Evolutionary conservation across 1,140 invertebrate species (phyloP), one percentile per base, ranked within the genome.

Genomic region (Stegodyphus dumicola): DNA sequence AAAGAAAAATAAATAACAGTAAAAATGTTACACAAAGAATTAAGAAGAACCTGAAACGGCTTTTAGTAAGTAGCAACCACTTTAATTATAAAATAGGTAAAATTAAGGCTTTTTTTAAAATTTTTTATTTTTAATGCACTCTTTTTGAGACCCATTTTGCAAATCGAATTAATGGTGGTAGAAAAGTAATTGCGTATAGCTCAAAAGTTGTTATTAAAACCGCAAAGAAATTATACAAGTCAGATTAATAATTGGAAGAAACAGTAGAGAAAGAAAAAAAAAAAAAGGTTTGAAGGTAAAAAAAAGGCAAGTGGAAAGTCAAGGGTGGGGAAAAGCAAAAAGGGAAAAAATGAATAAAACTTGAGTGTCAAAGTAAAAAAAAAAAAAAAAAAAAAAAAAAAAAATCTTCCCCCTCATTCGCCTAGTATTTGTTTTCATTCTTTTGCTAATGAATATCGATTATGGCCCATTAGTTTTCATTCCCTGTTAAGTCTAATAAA

Each of bases 391-490:
- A 73, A 73, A 73, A 73, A 51, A 73, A 7, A 33, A 33, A 33
- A 33, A 33, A 33, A 33, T 33, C 33, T 33, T 33, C 33, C 33
- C 33, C 33, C 18, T 65, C 75, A 75, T 56, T 66, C 79, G 18
- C 76, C 66, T 65, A 65, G 66, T 86, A 86, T 86, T 86, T 86
- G 84, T 85, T 85, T 85, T 77, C 81, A 85, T 74, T 71, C 73
- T n/a, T 15, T 13, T 17, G n/a, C 76, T 86, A 86, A 86, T 86
- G 84, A 86, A 78, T 78, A 86, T 86, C 64, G 84, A 86, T 73
- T 60, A 86, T 54, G 33, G 11, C 54, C 84, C 84, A 86, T 86
- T 86, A 86, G 67, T 86, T 78, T 73, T 74, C 76, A 86, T 86
- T 86, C 33, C 33, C 66, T 77, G 65, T 86, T 86, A 86, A 86